Evolutionary conservation across 1,140 invertebrate species (phyloP), one percentile per base, ranked within the genome.

Genomic region (Pogonognathellus flavescens): DNA sequence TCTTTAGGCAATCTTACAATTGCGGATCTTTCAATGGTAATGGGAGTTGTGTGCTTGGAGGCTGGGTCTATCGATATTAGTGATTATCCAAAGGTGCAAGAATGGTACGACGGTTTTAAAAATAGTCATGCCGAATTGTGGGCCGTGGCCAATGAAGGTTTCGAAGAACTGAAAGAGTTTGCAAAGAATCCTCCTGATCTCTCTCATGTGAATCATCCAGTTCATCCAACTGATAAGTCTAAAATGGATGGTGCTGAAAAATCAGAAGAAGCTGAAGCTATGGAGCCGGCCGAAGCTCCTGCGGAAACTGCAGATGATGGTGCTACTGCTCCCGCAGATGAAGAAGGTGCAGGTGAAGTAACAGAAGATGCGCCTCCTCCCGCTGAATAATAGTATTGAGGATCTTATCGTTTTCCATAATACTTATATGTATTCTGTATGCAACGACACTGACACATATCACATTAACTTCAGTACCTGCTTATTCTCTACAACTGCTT

Each of bases 21-120:
- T 86, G 94, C 94, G 5, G 94, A 95, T 89, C 94, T 95, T 88
- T 93, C 92, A 9, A 90, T 95, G 1, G 90, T 94, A 55, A 93
- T 94, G 18, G 92, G 94, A 5, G 95, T 93, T 0, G 93, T 95
- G 91, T 94, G 93, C 81, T 90, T 95, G 53, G 94, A 95, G 90
- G 94, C 93, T 0, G 94, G 95, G 20, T 90, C 92, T 1, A 95
- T 95, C 89, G 93, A 93, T 84, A 89, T 92, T 89, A 92, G 91
- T 72, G 89, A 91, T 76, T 94, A 93, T 89, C 90, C 91, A 10
- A 52, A 80, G 92, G 52, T 89, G 0, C 41, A 76, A 13, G 55
- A 80, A n/a, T 89, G 87, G 88, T 89, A 87, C 53, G 31, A 83
- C 0, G 81, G 59, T 22, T 88, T 88, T 57, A 88, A 89, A 80